phyloP scores from a whole-genome alignment of 2,797 vertebrate species.

The Clarias platycephalus region DNA sequence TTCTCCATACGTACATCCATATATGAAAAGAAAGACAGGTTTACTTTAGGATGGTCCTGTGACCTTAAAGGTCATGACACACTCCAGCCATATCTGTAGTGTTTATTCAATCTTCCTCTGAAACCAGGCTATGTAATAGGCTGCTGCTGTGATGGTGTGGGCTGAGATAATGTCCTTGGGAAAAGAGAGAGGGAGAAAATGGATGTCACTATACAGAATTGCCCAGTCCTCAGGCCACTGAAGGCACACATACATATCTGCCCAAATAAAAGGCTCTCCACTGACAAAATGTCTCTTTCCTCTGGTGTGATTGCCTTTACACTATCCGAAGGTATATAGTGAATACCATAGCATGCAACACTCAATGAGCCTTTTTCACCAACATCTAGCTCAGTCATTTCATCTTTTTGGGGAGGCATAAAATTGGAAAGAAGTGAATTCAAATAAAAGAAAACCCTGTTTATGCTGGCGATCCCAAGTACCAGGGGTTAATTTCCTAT shows the following conservation, averaged over 20 bases:
- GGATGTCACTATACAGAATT: conserved; percentile 42
- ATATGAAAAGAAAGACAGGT: conserved; percentile 34
- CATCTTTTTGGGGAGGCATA: neutral
- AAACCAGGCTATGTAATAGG: conserved; percentile 39
- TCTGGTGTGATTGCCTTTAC: conserved; percentile 39
- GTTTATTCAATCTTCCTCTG: conserved; percentile 49
- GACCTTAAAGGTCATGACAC: conserved; percentile 29
- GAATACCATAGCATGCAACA: conserved; percentile 33
- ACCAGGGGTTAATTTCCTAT: neutral
- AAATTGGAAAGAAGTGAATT: neutral
- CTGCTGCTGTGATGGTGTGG: conserved; percentile 34
- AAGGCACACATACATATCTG: conserved; percentile 36
- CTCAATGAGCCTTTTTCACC: conserved; percentile 2
- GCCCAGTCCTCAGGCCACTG: conserved; percentile 37
- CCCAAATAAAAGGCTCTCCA: conserved; percentile 29
- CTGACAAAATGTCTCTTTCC: conserved; percentile 43
- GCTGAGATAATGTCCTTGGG: conserved; percentile 45
- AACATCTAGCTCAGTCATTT: conserved; percentile 2
- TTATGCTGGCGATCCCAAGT: neutral
- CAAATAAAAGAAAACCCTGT: neutral
- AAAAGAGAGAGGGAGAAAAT: conserved; percentile 47
- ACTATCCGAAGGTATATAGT: conserved; percentile 22
- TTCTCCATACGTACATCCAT: conserved; percentile 25
- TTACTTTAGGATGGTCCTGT: conserved; percentile 39
- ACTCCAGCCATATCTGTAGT: conserved; percentile 37